phyloP scores from a whole-genome alignment of 2,888 invertebrate species.

The Lamellibrachia columna region DNA sequence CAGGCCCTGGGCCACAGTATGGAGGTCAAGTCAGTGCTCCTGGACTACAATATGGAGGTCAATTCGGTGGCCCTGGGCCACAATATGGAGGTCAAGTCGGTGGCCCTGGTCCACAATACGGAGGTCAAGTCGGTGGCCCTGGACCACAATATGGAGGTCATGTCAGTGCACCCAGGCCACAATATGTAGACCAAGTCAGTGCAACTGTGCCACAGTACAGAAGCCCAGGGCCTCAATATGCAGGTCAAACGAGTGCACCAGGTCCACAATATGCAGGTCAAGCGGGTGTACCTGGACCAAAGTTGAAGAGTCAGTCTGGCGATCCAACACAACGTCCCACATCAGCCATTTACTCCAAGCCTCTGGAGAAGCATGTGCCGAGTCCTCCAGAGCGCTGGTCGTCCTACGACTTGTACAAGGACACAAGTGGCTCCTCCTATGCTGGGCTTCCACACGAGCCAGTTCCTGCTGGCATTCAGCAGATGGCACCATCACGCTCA shows the following conservation, averaged over 20 bases:
- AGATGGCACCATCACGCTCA: constrained; percentile 5
- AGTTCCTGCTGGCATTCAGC: constrained; percentile 7
- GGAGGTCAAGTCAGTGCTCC: background rate
- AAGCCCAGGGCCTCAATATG: background rate
- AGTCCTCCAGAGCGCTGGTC: constrained; percentile 87
- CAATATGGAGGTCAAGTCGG: background rate
- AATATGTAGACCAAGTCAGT: background rate
- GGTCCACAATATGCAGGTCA: background rate
- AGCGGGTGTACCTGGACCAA: background rate
- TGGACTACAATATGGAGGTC: background rate
- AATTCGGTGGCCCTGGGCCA: background rate
- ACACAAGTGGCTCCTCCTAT: constrained; percentile 53
- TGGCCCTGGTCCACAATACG: background rate
- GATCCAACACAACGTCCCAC: background rate
- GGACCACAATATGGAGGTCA: constrained; percentile 9
- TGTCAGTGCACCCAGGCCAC: background rate
- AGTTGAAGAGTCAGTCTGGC: background rate
- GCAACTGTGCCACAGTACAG: background rate
- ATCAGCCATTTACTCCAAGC: background rate
- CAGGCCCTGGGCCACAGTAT: background rate
- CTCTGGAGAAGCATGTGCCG: constrained; percentile 59
- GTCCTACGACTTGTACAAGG: constrained; percentile 86
- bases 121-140: background rate
- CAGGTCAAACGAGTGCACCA: background rate
- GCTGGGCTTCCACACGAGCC: background rate